Evolutionary conservation across 23 tunicate genomes (phyloP).

Genomic region (Trididemnum nubilum): DNA sequence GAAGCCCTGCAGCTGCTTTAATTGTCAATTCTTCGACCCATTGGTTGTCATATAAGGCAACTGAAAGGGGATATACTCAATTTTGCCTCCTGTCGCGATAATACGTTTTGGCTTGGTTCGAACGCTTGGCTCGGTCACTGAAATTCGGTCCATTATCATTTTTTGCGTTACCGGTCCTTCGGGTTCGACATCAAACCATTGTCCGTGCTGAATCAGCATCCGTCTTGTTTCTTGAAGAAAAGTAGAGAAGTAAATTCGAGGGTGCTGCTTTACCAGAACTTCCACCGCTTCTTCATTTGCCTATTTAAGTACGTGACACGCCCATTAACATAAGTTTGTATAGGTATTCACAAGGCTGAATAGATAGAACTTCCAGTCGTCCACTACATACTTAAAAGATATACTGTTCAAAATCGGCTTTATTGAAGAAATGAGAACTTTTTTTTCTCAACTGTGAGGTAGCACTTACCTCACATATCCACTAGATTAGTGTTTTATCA

Average conservation of each 20-base stretch:
- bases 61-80: slow-evolving; percentile 28
- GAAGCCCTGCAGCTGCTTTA: too few species aligned
- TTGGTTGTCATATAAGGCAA: slow-evolving; percentile 4
- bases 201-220: slow-evolving; percentile 18
- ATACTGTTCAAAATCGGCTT: too few species aligned
- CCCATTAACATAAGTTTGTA: not conserved
- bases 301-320: too few species aligned
- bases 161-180: slow-evolving; percentile 23
- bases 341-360: too few species aligned
- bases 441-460: too few species aligned
- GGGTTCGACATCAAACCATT: not conserved
- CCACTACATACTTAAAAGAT: too few species aligned
- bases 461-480: too few species aligned
- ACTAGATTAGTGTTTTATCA: too few species aligned
- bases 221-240: slow-evolving; percentile 59
- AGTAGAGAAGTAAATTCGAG: slow-evolving; percentile 38
- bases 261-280: slow-evolving; percentile 22
- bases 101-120: slow-evolving; percentile 2
- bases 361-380: too few species aligned
- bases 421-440: too few species aligned
- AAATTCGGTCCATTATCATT: not conserved
- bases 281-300: slow-evolving; percentile 44
- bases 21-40: too few species aligned
- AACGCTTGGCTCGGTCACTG: not conserved
- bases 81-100: slow-evolving; percentile 33